Base-by-base conservation (phyloP, 2,113 vertebrate species). In the Catharus bicknelli region DNA sequence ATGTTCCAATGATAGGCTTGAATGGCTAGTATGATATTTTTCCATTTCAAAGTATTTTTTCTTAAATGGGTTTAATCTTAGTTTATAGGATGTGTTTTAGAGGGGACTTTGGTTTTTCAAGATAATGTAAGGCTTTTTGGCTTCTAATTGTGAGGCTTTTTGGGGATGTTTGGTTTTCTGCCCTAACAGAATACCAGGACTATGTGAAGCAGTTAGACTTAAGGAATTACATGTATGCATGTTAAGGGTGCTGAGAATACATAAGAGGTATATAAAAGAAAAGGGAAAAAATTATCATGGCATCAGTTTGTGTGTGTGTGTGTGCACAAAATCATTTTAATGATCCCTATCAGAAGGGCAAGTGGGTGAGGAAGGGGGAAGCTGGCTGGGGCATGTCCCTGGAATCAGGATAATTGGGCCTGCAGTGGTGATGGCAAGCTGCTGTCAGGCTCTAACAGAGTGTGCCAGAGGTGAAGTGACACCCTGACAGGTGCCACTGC, bases 371-470 rank as follows among this genome's bases (percentile, higher is more conserved):
- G 64, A n/a, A n/a, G 55, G 20, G 51, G 67, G 57, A 20, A 53
- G 79, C 64, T 88, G 69, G 27, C 11, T 2, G 29, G 88, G 11
- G 43, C 77, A 80, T 19, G 86, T 88, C 88, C 75, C 89, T 72
- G 82, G 81, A 59, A 72, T 63, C 70, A 92, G 79, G 94, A 95
- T 97, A 97, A 97, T 96, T 97, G 95, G 92, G 30, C 51, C 59
- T 77, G 95, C 92, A 62, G 4, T 32, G 10, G 82, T 36, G 58
- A 67, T 4, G 10, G 59, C 73, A 81, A 72, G 59, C 48, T 53
- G 90, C 94, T 81, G 83, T 78, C 95, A 94, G 80, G 53, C 67
- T 87, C 88, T 88, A 73, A 68, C 90, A 79, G 81, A 94, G 82
- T 12, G 11, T 74, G 78, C 2, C 16, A 80, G 66, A 82, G 88